These are phyloP conservation scores for Agrenia bidenticulata DNA, from an alignment of 2,888 invertebrate genomes.

Conservation along the genomic window DNA sequence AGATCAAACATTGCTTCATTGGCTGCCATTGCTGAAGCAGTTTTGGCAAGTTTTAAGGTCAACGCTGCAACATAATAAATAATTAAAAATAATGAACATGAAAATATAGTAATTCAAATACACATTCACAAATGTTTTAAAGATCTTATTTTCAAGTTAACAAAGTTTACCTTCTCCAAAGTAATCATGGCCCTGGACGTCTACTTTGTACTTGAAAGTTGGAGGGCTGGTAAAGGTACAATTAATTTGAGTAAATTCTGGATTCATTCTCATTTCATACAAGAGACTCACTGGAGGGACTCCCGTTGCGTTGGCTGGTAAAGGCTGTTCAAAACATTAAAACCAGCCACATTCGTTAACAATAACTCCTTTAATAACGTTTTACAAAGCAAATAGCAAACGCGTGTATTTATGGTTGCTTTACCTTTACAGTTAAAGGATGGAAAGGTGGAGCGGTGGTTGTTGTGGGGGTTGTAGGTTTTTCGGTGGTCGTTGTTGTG, in stretches of 20 bases:
- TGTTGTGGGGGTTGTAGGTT: not conserved
- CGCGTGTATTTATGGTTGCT: too few species aligned
- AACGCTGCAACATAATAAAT: too few species aligned
- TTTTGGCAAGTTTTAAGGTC: too few species aligned
- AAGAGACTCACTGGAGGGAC: not conserved
- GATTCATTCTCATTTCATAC: not conserved
- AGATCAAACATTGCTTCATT: too few species aligned
- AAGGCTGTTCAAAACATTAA: not conserved
- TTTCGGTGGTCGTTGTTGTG: not conserved
- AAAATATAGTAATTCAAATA: too few species aligned
- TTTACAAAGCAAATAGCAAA: not conserved
- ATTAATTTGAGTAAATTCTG: not conserved
- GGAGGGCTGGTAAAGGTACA: not conserved
- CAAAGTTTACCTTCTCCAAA: not conserved
- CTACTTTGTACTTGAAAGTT: not conserved
- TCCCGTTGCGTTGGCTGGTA: not conserved
- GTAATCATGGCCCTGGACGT: not conserved
- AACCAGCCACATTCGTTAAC: not conserved
- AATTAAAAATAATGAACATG: too few species aligned
- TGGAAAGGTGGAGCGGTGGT: constrained; percentile 6
- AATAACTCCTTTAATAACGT: not conserved
- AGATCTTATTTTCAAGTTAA: too few species aligned
- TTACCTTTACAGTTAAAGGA: not conserved
- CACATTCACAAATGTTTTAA: too few species aligned
- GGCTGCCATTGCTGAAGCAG: too few species aligned